Conservation (phyloP, 2,888 invertebrate genomes). For the Oscheius sp. region DNA sequence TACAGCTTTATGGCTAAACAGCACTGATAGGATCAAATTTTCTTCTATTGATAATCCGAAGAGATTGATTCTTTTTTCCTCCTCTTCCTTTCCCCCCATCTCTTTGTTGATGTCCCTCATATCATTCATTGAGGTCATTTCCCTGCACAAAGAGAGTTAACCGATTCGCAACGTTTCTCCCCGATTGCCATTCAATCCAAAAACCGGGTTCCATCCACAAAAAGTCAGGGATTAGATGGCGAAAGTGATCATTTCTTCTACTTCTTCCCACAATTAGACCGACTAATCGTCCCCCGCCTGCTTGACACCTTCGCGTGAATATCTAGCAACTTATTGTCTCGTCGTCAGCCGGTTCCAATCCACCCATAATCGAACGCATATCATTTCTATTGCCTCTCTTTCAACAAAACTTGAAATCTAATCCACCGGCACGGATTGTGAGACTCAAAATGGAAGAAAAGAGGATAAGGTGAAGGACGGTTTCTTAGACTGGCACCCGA, state of each 20-base stretch:
- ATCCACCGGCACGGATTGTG: not conserved
- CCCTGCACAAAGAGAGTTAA: not conserved
- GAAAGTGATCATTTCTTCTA: not conserved
- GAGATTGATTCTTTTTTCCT: no score
- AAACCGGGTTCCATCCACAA: not conserved
- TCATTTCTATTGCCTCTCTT: constrained; percentile 1
- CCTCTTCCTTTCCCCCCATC: not conserved
- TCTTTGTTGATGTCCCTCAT: not conserved
- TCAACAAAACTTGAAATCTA: not conserved
- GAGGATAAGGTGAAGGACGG: no score
- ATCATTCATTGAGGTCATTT: not conserved
- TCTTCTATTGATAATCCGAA: no score
- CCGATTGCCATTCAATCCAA: not conserved
- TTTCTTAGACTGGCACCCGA: no score
- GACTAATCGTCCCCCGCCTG: not conserved
- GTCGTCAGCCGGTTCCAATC: constrained; percentile 16
- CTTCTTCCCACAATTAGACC: not conserved
- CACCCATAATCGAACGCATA: constrained; percentile 19
- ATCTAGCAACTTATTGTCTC: not conserved
- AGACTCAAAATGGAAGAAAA: no score
- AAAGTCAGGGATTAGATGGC: not conserved
- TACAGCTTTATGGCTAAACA: not conserved
- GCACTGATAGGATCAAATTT: not conserved
- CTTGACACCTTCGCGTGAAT: constrained; percentile 19
- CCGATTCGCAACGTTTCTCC: not conserved